phyloP scores from a whole-genome alignment of 1,140 invertebrate species.

The Teleopsis dalmanni region DNA sequence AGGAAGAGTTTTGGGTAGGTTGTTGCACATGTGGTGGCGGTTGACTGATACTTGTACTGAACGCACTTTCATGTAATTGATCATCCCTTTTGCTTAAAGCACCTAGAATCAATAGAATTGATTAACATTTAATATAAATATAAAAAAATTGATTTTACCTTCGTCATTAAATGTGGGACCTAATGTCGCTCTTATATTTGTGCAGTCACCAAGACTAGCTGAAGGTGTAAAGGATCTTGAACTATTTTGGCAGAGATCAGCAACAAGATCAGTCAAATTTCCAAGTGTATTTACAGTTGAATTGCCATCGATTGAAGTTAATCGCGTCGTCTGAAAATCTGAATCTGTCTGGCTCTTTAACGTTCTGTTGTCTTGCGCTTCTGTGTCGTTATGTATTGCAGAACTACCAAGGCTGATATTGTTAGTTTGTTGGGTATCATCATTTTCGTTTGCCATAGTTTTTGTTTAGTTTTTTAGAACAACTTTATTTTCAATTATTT shows the following conservation, averaged over 20 bases:
- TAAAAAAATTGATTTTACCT: slow-evolving; percentile 4
- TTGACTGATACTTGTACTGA: slow-evolving; percentile 3
- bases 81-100: too few species aligned
- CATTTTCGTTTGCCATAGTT: slow-evolving; percentile 17
- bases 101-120: too few species aligned
- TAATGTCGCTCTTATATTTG: slow-evolving; percentile 19
- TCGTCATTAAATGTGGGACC: neutral
- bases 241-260: slow-evolving; percentile 26
- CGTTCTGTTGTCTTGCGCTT: slow-evolving; percentile 13
- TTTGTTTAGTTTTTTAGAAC: slow-evolving; percentile 10
- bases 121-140: too few species aligned
- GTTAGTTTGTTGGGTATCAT: slow-evolving; percentile 13
- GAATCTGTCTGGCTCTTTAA: slow-evolving; percentile 9
- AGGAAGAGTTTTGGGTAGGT: slow-evolving; percentile 51
- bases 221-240: neutral
- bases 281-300: slow-evolving; percentile 4
- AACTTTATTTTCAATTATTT: too few species aligned
- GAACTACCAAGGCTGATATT: slow-evolving; percentile 14
- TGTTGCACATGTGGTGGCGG: slow-evolving; percentile 5
- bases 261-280: slow-evolving; percentile 30
- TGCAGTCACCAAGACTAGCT: slow-evolving; percentile 20
- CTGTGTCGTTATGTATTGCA: slow-evolving; percentile 12
- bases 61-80: too few species aligned
- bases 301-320: neutral
- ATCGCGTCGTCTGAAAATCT: neutral